Conservation (phyloP, 2,797 vertebrate species). For the Peromyscus melanophrys region DNA sequence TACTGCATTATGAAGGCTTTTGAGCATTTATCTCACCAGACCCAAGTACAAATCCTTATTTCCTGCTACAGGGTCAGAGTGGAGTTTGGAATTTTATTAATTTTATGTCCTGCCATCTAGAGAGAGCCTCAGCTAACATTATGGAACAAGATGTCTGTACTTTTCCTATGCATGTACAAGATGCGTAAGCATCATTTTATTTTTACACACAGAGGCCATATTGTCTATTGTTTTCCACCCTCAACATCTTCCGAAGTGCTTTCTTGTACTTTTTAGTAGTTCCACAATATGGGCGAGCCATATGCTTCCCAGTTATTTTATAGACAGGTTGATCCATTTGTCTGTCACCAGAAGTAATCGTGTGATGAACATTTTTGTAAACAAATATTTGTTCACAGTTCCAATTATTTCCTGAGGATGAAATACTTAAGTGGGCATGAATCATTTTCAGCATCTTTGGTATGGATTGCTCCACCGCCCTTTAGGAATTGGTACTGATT, state of each 20-base stretch:
- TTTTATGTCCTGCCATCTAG: neutral
- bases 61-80: neutral
- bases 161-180: neutral
- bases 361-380: slow-evolving; percentile 67
- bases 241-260: neutral
- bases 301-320: slow-evolving; percentile 61
- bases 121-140: neutral
- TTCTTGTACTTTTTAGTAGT: slow-evolving; percentile 39
- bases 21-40: neutral
- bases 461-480: slow-evolving; percentile 38
- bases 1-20: neutral
- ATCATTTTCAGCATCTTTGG: slow-evolving; percentile 62
- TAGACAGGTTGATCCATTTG: slow-evolving; percentile 54
- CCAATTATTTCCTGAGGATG: slow-evolving; percentile 67
- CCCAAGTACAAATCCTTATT: neutral
- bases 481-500: slow-evolving; percentile 63
- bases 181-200: neutral
- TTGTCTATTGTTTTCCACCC: neutral
- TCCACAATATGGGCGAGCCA: neutral
- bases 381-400: slow-evolving; percentile 77
- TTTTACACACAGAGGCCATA: neutral
- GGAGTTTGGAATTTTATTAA: neutral
- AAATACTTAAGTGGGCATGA: slow-evolving; percentile 65
- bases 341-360: slow-evolving; percentile 58
- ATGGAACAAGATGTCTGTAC: neutral